These are phyloP conservation scores for Glyphotaelius pellucidus DNA, from an alignment of 2,888 invertebrate species.

Conservation along the genomic window DNA sequence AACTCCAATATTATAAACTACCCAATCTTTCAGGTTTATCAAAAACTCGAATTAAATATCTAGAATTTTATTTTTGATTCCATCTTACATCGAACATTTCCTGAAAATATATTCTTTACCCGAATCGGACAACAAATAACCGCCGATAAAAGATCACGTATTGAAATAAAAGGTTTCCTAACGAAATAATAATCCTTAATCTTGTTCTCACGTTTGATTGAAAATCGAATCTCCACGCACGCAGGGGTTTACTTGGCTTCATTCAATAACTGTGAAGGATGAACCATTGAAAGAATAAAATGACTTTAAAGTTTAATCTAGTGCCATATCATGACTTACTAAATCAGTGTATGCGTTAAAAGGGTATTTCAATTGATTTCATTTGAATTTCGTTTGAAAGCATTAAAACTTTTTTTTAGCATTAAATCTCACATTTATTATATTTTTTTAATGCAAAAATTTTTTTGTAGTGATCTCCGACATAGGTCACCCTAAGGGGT, in stretches of 20 bases:
- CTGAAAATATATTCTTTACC: not conserved
- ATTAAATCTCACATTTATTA: too few species aligned
- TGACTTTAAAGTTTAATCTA: too few species aligned
- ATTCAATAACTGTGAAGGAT: not conserved
- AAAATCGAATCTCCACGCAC: slow-evolving; percentile 34
- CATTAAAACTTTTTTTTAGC: too few species aligned
- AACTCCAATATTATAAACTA: not conserved
- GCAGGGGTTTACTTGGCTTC: not conserved
- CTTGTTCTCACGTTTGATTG: slow-evolving; percentile 40
- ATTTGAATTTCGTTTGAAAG: too few species aligned
- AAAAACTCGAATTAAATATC: not conserved
- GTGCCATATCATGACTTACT: too few species aligned
- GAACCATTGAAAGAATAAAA: not conserved
- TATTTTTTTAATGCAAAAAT: too few species aligned
- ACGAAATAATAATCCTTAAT: slow-evolving; percentile 27
- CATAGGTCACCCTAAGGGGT: too few species aligned
- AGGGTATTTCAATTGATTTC: too few species aligned
- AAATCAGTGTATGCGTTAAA: too few species aligned
- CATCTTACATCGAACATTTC: not conserved
- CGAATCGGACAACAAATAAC: not conserved
- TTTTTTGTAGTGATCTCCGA: too few species aligned
- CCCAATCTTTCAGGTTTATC: not conserved
- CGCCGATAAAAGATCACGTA: slow-evolving; percentile 14
- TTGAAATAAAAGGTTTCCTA: slow-evolving; percentile 6
- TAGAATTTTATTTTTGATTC: not conserved